Evolutionary conservation across 1,140 invertebrate species (phyloP), one percentile per base, ranked within the genome.

Genomic region (Orchestia grillus): DNA sequence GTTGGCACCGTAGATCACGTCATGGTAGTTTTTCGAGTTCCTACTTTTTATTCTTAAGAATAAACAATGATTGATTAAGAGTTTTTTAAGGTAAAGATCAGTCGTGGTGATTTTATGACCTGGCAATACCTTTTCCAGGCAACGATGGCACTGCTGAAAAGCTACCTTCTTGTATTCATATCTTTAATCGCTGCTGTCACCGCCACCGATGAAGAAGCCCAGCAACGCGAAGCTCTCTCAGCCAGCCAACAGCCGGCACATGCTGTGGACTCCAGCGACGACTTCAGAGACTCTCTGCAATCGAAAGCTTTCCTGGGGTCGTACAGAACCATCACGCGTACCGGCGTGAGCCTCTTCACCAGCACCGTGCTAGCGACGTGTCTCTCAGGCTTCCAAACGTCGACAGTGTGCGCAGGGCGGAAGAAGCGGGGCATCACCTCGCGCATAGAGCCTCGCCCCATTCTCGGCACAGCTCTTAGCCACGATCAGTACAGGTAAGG

Each of bases 261-360:
- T 23, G 1, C 62, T 36, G 1, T 77, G 62, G 62, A 77, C 15
- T 23, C 28, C 28, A 77, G 28, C 62, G 28, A 77, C 3, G 62
- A 77, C 62, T 77, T 77, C 62, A 77, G 62, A 36, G 62, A 77
- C 28, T 23, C 62, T 23, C 62, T 77, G 62, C 11, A 77, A 36
- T 77, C 62, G 41, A 90, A 90, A 44, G 88, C 88, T 90, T 90
- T 90, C n/a, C 42, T 90, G n/a, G 88, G 88, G 88, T 90, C 88
- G 88, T 43, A 90, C 43, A 90, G 88, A 44, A 90, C 88, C 41
- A 41, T 90, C 88, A 90, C 88, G n/a, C n/a, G 88, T 16, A 90
- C 88, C 15, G 88, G 88, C 11, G 88, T 90, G 28, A 90, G 88
- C 43, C 88, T 90, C 23, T 11, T 90, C 36, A 90, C 88, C 11